Base-by-base conservation (phyloP, 2,113 vertebrate genomes). In the Pachycephala philippinensis region DNA sequence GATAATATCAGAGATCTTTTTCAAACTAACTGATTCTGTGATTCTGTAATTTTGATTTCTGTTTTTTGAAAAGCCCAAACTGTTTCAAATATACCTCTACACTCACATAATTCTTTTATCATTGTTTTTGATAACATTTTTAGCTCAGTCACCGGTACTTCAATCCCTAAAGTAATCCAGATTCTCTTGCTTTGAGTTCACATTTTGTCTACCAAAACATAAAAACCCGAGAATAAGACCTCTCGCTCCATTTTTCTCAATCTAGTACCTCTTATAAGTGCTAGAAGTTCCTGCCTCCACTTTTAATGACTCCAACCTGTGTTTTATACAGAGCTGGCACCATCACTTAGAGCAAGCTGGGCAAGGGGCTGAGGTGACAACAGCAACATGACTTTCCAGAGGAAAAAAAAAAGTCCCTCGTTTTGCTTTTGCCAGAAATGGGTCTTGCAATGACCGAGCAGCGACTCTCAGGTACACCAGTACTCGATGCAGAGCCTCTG, bases 381-480 rank as follows among this genome's bases (percentile, higher is more conserved):
- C 6, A 66, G 35, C 21, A 76, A 56, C 24, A 42, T 0, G 0
- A 45, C 18, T 68, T 68, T 39, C 31, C 52, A 75, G 49, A 14
- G 15, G 15, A 3, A 23, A 66, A 61, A 5, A 5, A 1, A 3
- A 0, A 12, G 27, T 14, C 20, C 7, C 27, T 70, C 20, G 7
- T 61, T 70, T 82, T 71, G 39, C 18, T 86, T 76, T 66, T 68
- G 22, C 35, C 81, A 79, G 23, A 89, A 60, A 4, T 18, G 6
- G 11, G 14, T 47, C 33, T 52, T 74, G 40, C 23, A 91, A 3
- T 37, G 63, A 54, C 10, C 10, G 87, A 42, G 18, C 11, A 80
- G 49, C 30, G 14, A 52, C 42, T n/a, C 52, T 66, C 15, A 28
- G 28, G 57, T 40, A 27, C 19, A 28, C 33, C 30, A n/a, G 7